Conservation (phyloP, 2,888 invertebrate species). For the Congeria kusceri region DNA sequence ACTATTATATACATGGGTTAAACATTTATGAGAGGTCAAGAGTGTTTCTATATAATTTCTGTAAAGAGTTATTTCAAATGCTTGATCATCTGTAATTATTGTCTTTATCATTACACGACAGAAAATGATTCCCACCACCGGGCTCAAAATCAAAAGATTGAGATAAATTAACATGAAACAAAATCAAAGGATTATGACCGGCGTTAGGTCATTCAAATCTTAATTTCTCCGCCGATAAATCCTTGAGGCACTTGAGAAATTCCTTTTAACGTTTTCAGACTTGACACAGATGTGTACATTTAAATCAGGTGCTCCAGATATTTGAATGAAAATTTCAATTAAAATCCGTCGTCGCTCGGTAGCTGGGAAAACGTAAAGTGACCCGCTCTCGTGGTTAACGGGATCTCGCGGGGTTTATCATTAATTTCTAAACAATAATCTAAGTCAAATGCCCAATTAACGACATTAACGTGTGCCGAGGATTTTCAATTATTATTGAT, state of each 20-base stretch:
- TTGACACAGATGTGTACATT: constrained; percentile 52
- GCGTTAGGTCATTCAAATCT: constrained; percentile 46
- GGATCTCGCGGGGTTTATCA: constrained; percentile 20
- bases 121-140: constrained; percentile 21
- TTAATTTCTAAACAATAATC: constrained; percentile 52
- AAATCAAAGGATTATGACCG: constrained; percentile 37
- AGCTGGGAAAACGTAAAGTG: constrained; percentile 16
- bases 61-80: too few species aligned
- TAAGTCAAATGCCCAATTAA: constrained; percentile 31
- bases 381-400: constrained; percentile 26
- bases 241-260: constrained; percentile 28
- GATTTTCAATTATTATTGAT: constrained; percentile 13
- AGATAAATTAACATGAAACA: constrained; percentile 27
- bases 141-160: constrained; percentile 33
- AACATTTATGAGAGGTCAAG: too few species aligned
- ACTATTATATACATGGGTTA: too few species aligned
- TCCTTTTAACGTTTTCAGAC: constrained; percentile 31
- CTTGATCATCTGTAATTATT: too few species aligned
- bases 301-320: constrained; percentile 49
- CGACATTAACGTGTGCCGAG: constrained; percentile 37
- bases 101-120: not conserved
- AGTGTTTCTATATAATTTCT: too few species aligned
- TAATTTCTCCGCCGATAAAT: constrained; percentile 54
- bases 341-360: constrained; percentile 37
- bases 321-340: constrained; percentile 65